These are phyloP conservation scores for Leucoraja ocellata DNA, from an alignment of 2,797 vertebrate species.

Conservation along the genomic window DNA sequence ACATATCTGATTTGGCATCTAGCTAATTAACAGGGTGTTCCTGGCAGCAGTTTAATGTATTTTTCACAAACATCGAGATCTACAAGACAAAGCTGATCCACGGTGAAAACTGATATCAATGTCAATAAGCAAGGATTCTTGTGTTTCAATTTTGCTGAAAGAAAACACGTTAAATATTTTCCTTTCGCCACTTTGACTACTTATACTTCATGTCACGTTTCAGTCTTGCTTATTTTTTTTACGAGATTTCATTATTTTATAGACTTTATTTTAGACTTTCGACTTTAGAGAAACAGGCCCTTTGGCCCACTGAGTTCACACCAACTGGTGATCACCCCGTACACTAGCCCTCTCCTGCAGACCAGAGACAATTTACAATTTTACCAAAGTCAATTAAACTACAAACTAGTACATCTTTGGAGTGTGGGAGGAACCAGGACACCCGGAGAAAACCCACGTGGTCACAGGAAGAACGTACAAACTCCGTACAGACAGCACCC, in stretches of 20 bases:
- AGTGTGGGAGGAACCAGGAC: too few species aligned
- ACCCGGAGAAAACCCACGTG: too few species aligned
- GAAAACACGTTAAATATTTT: not conserved
- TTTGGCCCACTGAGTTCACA: too few species aligned
- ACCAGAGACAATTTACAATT: too few species aligned
- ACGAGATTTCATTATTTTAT: not conserved
- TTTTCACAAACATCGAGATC: not conserved
- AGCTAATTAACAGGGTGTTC: not conserved
- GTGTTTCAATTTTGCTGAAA: not conserved
- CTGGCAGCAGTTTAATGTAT: not conserved
- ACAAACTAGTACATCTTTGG: too few species aligned
- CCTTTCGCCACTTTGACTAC: not conserved
- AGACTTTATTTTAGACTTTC: too few species aligned
- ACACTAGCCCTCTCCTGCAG: too few species aligned
- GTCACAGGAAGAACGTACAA: too few species aligned
- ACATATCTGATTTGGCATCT: not conserved
- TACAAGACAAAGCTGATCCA: not conserved
- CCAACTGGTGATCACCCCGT: too few species aligned
- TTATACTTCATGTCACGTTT: not conserved
- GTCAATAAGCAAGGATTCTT: not conserved
- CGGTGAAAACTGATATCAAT: not conserved
- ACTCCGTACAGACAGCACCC: too few species aligned
- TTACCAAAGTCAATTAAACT: too few species aligned
- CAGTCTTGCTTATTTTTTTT: not conserved
- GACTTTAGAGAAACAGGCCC: too few species aligned